Evolutionary conservation across 2,888 invertebrate species (phyloP).

Genomic region (Agrochola lota): DNA sequence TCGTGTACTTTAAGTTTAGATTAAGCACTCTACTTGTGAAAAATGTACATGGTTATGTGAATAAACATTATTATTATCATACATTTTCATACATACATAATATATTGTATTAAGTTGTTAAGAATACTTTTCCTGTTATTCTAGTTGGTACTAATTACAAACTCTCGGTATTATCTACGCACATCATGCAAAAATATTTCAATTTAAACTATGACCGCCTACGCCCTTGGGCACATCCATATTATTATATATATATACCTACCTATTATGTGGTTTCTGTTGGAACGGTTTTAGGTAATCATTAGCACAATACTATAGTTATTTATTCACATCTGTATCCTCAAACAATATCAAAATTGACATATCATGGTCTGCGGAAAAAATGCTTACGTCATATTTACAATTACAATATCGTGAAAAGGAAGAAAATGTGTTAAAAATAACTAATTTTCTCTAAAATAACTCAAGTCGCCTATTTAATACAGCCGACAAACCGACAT

Average conservation of each 20-base stretch:
- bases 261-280: not conserved
- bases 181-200: not conserved
- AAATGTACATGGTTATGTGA: too few species aligned
- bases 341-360: not conserved
- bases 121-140: not conserved
- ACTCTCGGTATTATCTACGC: not conserved
- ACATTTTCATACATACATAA: too few species aligned
- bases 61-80: too few species aligned
- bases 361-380: not conserved
- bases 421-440: not conserved
- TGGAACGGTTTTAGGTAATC: constrained; percentile 2
- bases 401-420: not conserved
- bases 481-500: not conserved
- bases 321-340: not conserved
- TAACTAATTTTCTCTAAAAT: too few species aligned
- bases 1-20: too few species aligned
- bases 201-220: not conserved
- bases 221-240: constrained; percentile 11
- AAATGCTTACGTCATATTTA: not conserved
- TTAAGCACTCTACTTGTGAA: too few species aligned
- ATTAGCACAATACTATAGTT: not conserved
- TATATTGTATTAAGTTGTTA: not conserved
- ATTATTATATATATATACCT: not conserved
- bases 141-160: not conserved
- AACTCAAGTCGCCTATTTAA: not conserved